These are phyloP conservation scores for Uria lomvia DNA, from an alignment of 2,113 vertebrate genomes.

Conservation along the genomic window DNA sequence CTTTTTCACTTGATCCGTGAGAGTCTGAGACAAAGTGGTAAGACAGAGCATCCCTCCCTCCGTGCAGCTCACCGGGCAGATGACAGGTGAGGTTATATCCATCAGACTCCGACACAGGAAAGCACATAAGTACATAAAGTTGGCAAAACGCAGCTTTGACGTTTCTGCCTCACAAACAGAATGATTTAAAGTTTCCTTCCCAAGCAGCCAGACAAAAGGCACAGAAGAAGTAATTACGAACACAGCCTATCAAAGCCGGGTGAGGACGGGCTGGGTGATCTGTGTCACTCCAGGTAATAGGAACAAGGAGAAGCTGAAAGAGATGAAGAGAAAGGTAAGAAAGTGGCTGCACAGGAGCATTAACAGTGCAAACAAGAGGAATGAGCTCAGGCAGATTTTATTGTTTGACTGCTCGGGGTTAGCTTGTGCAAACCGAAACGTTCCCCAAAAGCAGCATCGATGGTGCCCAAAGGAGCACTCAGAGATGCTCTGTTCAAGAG, in stretches of 20 bases:
- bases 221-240: neutral
- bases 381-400: neutral
- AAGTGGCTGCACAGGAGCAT: neutral
- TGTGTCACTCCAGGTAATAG: neutral
- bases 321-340: neutral
- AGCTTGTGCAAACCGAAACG: neutral
- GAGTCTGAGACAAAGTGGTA: neutral
- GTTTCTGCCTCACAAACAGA: neutral
- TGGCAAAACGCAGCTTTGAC: neutral
- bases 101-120: neutral
- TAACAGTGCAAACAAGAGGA: neutral
- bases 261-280: neutral
- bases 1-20: neutral
- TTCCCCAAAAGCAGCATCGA: neutral
- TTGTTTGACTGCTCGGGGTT: neutral
- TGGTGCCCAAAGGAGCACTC: neutral
- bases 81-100: neutral
- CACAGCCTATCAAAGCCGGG: neutral
- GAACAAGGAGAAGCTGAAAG: neutral
- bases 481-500: neutral
- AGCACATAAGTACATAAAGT: neutral
- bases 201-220: neutral
- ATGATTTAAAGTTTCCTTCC: neutral
- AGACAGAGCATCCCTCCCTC: neutral
- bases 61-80: neutral